These are phyloP conservation scores for Hipposideros larvatus DNA, from an alignment of 2,797 vertebrate species.

Conservation along the genomic window DNA sequence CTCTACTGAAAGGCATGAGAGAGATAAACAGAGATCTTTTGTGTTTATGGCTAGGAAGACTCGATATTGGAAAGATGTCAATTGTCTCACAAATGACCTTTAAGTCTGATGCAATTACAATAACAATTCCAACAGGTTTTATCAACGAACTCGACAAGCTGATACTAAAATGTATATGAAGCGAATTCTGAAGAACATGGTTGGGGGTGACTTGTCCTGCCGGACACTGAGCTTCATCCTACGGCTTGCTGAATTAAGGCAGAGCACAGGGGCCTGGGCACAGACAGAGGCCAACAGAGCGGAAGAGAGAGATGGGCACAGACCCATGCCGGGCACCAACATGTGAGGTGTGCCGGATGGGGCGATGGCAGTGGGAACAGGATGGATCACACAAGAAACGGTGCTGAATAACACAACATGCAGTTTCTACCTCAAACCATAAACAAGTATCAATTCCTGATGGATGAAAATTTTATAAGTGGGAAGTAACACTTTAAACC, in stretches of 20 bases:
- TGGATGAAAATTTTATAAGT: background rate
- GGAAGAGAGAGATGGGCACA: background rate
- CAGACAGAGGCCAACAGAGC: background rate
- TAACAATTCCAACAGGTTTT: background rate
- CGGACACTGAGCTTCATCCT: background rate
- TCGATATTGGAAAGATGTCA: background rate
- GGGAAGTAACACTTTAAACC: background rate
- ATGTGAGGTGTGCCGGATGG: background rate
- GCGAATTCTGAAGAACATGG: background rate
- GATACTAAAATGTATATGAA: background rate
- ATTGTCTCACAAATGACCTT: background rate
- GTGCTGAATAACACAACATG: background rate
- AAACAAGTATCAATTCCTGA: background rate
- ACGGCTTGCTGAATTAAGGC: background rate
- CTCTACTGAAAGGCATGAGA: background rate
- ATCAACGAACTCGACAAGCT: background rate
- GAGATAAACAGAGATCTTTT: background rate
- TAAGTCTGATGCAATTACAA: slow-evolving; percentile 8
- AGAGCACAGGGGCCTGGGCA: background rate
- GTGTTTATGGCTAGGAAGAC: background rate
- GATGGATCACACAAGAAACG: background rate
- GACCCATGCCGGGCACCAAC: background rate
- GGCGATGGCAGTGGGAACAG: background rate
- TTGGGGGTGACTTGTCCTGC: background rate
- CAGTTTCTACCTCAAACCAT: background rate